phyloP scores from a whole-genome alignment of 2,113 vertebrate genomes.

The Anser brachyrhynchus region DNA sequence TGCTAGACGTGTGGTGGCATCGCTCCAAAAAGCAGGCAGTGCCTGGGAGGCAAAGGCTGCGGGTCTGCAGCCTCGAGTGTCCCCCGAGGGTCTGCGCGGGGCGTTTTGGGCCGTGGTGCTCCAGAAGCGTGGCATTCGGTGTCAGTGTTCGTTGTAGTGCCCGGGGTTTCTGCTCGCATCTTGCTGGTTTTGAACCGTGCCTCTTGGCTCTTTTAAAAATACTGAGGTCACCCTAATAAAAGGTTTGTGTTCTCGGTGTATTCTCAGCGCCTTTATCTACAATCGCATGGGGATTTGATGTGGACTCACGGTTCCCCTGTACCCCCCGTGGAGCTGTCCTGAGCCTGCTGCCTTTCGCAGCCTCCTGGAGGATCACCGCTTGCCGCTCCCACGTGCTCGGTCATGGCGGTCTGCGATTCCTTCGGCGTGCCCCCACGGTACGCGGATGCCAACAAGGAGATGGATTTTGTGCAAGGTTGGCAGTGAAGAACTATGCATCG shows the following conservation, averaged over 20 bases:
- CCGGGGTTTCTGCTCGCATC: rapidly evolving
- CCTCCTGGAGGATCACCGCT: background rate
- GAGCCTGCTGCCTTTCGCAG: background rate
- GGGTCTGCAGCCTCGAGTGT: rapidly evolving
- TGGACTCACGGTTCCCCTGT: rapidly evolving
- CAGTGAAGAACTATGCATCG: rapidly evolving
- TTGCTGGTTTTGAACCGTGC: background rate
- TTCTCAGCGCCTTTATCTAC: background rate
- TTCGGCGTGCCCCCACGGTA: background rate
- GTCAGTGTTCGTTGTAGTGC: rapidly evolving
- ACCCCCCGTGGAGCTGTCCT: background rate
- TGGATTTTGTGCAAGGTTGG: rapidly evolving
- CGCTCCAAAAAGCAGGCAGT: background rate
- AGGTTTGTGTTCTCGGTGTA: background rate
- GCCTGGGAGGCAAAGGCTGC: background rate
- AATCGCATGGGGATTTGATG: background rate
- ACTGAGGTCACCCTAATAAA: rapidly evolving
- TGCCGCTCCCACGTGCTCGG: background rate
- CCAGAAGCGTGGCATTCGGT: background rate
- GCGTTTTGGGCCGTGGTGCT: rapidly evolving
- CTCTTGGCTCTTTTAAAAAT: background rate
- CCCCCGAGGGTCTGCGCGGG: rapidly evolving
- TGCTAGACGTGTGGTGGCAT: background rate
- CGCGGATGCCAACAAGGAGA: background rate
- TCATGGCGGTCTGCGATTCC: background rate